These are phyloP conservation scores for Piscicola geometra DNA, from an alignment of 2,888 invertebrate genomes.

Conservation along the genomic window DNA sequence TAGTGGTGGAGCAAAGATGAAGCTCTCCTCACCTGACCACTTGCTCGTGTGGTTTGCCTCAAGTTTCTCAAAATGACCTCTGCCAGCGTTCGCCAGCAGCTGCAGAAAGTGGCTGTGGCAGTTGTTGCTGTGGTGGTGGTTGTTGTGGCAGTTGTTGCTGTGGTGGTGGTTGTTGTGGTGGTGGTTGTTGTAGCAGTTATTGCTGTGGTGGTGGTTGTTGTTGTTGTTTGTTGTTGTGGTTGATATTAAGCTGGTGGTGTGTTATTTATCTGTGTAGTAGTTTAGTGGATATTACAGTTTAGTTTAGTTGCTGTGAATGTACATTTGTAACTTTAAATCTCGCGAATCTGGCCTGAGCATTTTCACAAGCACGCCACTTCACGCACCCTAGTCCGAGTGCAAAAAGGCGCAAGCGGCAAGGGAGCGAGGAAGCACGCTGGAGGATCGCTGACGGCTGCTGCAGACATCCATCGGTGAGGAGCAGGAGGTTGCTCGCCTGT, in stretches of 20 bases:
- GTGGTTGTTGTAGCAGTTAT: too few species aligned
- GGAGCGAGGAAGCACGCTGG: neutral
- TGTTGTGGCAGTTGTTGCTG: too few species aligned
- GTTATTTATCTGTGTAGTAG: too few species aligned
- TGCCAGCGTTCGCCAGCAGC: slow-evolving; percentile 49
- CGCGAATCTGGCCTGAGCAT: too few species aligned
- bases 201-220: too few species aligned
- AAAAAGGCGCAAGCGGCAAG: slow-evolving; percentile 10
- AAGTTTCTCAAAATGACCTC: slow-evolving; percentile 51
- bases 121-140: neutral
- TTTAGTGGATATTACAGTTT: too few species aligned
- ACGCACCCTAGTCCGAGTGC: slow-evolving; percentile 23
- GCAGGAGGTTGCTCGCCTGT: neutral
- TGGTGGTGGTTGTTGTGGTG: too few species aligned
- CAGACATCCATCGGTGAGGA: slow-evolving; percentile 27
- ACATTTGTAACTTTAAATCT: too few species aligned
- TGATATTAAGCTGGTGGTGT: too few species aligned
- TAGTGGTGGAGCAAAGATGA: too few species aligned
- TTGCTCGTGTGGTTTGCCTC: slow-evolving; percentile 52
- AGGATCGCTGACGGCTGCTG: slow-evolving; percentile 6
- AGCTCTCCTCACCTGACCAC: slow-evolving; percentile 46
- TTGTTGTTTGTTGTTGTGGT: too few species aligned
- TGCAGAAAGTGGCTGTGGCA: slow-evolving; percentile 46
- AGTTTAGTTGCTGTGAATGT: too few species aligned
- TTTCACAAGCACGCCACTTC: neutral